A percentile compares a stretch with the other conserved stretches of the same genome.
Evolutionary conservation across 2,113 vertebrate genomes (phyloP).

Genomic region (Nothocercus julius): DNA sequence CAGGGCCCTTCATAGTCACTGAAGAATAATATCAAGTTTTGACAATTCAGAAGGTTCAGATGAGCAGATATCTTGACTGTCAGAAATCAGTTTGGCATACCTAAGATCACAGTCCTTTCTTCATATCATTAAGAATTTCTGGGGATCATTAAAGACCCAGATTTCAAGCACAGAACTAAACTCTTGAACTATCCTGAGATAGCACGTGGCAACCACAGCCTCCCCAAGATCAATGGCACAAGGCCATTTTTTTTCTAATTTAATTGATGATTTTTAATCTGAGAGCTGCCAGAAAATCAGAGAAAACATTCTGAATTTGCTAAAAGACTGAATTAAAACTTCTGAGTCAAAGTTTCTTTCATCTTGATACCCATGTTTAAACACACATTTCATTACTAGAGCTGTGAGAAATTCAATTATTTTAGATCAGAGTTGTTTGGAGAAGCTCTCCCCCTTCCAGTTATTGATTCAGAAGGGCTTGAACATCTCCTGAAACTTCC

Average conservation of each 20-base stretch:
- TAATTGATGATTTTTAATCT: conserved; percentile 16
- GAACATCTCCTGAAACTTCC: not conserved
- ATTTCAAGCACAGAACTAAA: conserved; percentile 35
- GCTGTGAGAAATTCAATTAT: not conserved
- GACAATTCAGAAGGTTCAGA: not conserved
- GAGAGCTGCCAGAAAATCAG: not conserved
- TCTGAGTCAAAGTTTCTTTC: not conserved
- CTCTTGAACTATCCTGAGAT: conserved; percentile 2
- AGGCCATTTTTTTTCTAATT: not conserved
- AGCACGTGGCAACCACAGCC: not conserved
- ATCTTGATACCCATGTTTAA: not conserved
- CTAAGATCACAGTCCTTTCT: not conserved
- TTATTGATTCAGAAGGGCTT: not conserved
- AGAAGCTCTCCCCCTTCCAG: not conserved
- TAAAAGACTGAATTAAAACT: not conserved
- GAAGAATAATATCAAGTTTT: not conserved
- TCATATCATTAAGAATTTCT: not conserved
- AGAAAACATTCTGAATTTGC: not conserved
- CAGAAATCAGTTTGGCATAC: not conserved
- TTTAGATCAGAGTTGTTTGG: not conserved
- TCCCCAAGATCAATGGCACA: rapidly evolving
- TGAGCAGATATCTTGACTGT: not conserved
- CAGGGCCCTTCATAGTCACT: not conserved
- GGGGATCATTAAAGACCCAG: conserved; percentile 3
- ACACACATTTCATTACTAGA: not conserved